Conservation (phyloP, 2,797 vertebrate genomes). For the Enteromius paludinosus region DNA sequence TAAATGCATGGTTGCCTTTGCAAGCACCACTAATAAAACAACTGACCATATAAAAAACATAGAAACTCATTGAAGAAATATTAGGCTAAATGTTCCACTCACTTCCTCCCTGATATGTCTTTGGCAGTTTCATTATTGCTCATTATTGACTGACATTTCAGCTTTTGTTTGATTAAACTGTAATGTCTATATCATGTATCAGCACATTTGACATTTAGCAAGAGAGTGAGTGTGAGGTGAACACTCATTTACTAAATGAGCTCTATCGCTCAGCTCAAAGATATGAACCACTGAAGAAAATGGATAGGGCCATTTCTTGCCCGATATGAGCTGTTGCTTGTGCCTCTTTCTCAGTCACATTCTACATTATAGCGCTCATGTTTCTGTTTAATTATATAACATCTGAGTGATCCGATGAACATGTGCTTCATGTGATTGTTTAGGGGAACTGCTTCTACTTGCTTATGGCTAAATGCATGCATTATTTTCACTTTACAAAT, state of each 20-base stretch:
- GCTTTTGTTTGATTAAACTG: conserved; percentile 48
- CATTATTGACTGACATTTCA: conserved; percentile 38
- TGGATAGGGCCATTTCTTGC: conserved; percentile 14
- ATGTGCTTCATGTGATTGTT: neutral
- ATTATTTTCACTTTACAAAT: neutral
- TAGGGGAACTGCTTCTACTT: conserved; percentile 4
- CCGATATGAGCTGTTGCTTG: neutral
- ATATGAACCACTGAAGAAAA: conserved; percentile 35
- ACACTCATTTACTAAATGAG: conserved; percentile 46
- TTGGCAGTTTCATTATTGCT: conserved; percentile 43
- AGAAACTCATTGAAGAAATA: conserved; percentile 18
- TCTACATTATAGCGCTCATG: neutral
- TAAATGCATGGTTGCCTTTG: conserved; percentile 5
- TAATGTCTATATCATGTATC: conserved; percentile 39
- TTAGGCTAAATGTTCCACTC: neutral
- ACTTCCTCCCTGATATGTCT: neutral
- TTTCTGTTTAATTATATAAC: conserved; percentile 9
- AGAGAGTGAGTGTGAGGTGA: conserved; percentile 42
- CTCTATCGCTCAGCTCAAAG: conserved; percentile 37
- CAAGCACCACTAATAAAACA: conserved; percentile 10
- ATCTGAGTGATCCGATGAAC: neutral
- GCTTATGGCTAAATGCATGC: neutral
- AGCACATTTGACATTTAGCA: conserved; percentile 51
- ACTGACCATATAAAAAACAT: conserved; percentile 20
- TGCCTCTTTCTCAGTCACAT: neutral